Conservation (phyloP, 2,888 invertebrate genomes). For the Aphodius sticticus region DNA sequence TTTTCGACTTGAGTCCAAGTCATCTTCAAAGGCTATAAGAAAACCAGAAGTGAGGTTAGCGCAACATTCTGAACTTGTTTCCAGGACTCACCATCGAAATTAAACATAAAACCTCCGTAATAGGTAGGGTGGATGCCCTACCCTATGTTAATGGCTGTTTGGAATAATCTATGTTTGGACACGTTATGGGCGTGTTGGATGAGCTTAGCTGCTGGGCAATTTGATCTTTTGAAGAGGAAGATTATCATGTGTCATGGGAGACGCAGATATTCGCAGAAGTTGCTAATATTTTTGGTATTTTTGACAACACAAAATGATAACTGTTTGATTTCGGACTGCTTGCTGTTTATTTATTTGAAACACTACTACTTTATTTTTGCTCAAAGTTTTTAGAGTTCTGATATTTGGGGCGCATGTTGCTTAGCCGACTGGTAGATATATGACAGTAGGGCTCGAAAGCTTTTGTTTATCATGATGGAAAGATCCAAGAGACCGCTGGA, state of each 20-base stretch:
- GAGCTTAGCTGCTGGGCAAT: slow-evolving; percentile 45
- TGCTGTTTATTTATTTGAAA: not conserved
- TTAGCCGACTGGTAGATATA: slow-evolving; percentile 46
- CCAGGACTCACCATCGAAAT: too few relatives aligned
- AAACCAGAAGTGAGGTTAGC: too few relatives aligned
- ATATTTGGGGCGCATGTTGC: slow-evolving; percentile 44
- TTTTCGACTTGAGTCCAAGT: too few relatives aligned
- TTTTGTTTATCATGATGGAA: slow-evolving; percentile 48
- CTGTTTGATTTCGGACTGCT: slow-evolving; percentile 42
- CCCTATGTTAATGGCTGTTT: too few relatives aligned
- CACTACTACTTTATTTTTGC: slow-evolving; percentile 22
- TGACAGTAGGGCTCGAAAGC: slow-evolving; percentile 38
- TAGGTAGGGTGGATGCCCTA: too few relatives aligned
- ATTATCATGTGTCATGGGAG: slow-evolving; percentile 35
- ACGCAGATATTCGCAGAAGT: slow-evolving; percentile 32
- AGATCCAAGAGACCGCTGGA: slow-evolving; percentile 45
- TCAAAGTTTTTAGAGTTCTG: slow-evolving; percentile 40
- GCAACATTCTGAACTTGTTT: too few relatives aligned
- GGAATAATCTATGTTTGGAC: too few relatives aligned
- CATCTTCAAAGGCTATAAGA: too few relatives aligned
- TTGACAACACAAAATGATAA: not conserved
- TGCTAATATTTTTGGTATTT: not conserved
- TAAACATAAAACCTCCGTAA: too few relatives aligned
- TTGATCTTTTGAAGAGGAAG: slow-evolving; percentile 45
- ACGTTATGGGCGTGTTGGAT: too few relatives aligned